phyloP scores from a whole-genome alignment of 2,888 invertebrate genomes.

The Stenodema calcarata region DNA sequence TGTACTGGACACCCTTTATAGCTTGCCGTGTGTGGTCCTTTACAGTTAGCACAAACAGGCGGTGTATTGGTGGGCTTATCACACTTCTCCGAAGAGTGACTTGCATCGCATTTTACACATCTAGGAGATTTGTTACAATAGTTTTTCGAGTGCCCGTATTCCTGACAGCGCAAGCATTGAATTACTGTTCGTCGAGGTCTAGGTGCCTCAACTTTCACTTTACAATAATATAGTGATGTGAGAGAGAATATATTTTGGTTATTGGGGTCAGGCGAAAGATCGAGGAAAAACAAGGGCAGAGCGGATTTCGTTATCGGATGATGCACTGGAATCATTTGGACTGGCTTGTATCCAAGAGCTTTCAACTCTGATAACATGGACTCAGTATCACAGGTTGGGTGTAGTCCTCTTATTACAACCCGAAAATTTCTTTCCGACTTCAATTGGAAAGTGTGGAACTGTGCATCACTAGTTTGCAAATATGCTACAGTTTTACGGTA shows the following conservation, averaged over 20 bases:
- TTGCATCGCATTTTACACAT: conserved; percentile 13
- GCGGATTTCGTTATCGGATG: background rate
- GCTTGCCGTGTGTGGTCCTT: too few species aligned
- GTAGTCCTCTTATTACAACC: background rate
- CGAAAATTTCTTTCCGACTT: background rate
- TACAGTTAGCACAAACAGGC: too few species aligned
- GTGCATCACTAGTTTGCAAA: too few species aligned
- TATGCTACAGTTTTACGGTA: too few species aligned
- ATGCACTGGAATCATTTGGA: too few species aligned
- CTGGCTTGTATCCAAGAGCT: background rate
- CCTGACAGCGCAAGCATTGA: background rate
- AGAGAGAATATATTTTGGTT: background rate
- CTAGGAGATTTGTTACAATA: background rate
- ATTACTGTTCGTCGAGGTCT: background rate
- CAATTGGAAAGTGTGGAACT: background rate
- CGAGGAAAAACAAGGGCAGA: background rate
- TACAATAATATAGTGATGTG: background rate
- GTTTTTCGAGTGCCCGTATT: background rate
- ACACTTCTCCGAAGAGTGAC: too few species aligned
- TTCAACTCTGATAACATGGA: background rate
- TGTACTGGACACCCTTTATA: background rate
- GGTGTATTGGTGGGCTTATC: too few species aligned
- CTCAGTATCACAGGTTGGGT: too few species aligned
- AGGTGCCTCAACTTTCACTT: background rate
- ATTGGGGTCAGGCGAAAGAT: background rate